These are phyloP conservation scores for Antigone vipio DNA, from an alignment of 2,113 vertebrate species.

Conservation along the genomic window DNA sequence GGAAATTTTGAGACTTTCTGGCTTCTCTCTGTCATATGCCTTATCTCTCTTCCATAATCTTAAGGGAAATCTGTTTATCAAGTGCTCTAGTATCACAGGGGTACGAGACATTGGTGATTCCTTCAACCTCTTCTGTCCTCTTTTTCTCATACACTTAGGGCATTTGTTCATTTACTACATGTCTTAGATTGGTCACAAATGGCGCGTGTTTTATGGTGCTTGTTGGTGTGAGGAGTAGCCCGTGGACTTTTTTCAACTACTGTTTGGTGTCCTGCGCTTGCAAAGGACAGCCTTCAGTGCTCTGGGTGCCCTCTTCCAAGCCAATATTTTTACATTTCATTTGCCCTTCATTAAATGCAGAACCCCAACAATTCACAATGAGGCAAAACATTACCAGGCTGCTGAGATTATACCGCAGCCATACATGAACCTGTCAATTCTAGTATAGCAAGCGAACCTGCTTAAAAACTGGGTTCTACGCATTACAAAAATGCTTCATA, in stretches of 20 bases:
- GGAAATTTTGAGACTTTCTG: background rate
- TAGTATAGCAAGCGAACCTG: background rate
- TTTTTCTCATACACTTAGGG: background rate
- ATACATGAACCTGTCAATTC: background rate
- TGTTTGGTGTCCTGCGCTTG: background rate
- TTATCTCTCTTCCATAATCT: background rate
- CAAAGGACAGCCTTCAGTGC: background rate
- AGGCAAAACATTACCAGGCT: background rate
- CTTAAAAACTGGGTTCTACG: background rate
- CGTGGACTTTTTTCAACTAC: background rate
- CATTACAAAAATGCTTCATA: background rate
- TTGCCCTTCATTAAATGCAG: background rate
- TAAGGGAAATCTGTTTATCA: background rate
- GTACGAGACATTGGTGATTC: background rate
- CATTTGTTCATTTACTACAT: background rate
- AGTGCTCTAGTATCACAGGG: background rate
- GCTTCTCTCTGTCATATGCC: rapidly evolving
- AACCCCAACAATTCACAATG: background rate
- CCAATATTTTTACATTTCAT: background rate
- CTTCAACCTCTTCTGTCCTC: background rate
- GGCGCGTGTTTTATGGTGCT: background rate
- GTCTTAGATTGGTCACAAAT: background rate
- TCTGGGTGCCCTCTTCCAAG: background rate
- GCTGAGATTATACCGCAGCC: background rate
- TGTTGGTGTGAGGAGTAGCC: background rate